Evolutionary conservation across 2,113 vertebrate genomes (phyloP), one percentile per base, ranked within the genome.

Genomic region (Gobio gobio): DNA sequence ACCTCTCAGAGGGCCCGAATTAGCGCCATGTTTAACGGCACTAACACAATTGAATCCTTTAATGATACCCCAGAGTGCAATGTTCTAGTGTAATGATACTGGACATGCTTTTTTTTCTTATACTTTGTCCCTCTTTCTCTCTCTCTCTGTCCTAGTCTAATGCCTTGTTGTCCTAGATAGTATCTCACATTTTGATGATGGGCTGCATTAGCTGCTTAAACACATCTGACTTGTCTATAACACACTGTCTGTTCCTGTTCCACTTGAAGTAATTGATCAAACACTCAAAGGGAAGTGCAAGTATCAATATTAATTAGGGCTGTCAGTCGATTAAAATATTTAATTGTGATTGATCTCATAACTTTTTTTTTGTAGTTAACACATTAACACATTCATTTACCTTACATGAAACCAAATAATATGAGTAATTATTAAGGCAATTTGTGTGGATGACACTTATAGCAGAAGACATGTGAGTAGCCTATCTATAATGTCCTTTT

Each of bases 61-160:
- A 90, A 90, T 88, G 87, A 88, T 88, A 87, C 87, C 89, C 87
- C 87, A 90, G 89, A 90, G 89, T 90, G 89, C 89, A 86, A 86
- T 87, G 88, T 88, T 89, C 86, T 82, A 82, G 86, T 82, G 83
- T 87, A 88, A 86, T 88, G 72, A 87, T 77, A 89, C 84, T 87
- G 89, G 86, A 87, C 84, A 85, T 87, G 78, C 82, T 83, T 85
- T 56, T 56, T 58, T 84, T 85, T 61, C 78, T 79, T 40, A 20
- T 66, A 66, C 49, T 74, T 56, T 82, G 70, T 58, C 47, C n/a
- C 78, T 76, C 49, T 85, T 66, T 82, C 29, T 56, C 73, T 73
- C 26, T 66, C n/a, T 68, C 64, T 56, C 20, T 79, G 49, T 70
- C 56, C 78, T 36, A 43, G 22, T 78, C 68, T 84, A 83, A 83